Evolutionary conservation across 2,797 vertebrate species (phyloP), one percentile per base, ranked within the genome.

Genomic region (Bryconaethiops microstoma): DNA sequence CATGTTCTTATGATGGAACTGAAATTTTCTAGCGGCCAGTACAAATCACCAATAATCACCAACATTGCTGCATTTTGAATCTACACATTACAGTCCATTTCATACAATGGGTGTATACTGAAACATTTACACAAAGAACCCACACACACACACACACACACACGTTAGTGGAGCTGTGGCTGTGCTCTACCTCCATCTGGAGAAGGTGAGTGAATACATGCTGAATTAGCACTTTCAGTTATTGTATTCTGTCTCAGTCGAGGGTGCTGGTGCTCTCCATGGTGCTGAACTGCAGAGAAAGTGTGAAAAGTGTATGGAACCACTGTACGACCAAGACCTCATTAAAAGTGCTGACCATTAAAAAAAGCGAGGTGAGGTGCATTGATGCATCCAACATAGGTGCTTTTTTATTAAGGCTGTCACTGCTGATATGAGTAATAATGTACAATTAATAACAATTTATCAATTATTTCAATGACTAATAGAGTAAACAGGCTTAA

Each of bases 141-240:
- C 29, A 29, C 29, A 29, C 29, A 29, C 29, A 29, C 29, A 50
- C 78, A 79, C 63, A 55, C 59, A 77, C 17, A 62, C 48, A 79
- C 80, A 83, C 60, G 25, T 59, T 21, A 64, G 76, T 77, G 81
- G 40, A 64, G 48, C 59, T 75, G n/a, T 60, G 64, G 68, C 67
- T 52, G 64, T 21, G 64, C 39, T n/a, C 21, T 25, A 48, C 68
- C 68, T 70, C 68, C 68, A 70, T 70, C 72, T 62, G 48, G 65
- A 85, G 82, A 88, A 87, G 87, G 84, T 85, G 75, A 88, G 80
- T 55, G 79, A 81, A 82, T 77, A 86, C 70, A 19, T 87, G 87
- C 88, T 86, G 87, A 82, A 84, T 50, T 69, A 80, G 86, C 78
- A 75, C 67, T 82, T 82, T 79, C 23, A 13, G 25, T 59, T 59